Conservation (phyloP, 2,113 vertebrate species). For the Brienomyrus longianalis region DNA sequence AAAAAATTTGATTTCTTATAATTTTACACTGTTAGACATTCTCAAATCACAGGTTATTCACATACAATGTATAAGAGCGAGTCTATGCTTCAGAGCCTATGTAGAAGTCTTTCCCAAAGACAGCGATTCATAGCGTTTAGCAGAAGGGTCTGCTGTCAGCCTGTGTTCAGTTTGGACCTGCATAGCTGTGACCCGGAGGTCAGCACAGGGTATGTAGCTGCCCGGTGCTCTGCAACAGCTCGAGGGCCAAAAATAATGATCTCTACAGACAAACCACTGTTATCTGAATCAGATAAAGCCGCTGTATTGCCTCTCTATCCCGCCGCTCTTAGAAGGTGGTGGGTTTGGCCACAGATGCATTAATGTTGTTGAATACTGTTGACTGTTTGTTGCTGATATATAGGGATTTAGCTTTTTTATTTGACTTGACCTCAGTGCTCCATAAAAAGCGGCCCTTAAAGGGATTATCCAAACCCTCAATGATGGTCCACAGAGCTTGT, state of each 20-base stretch:
- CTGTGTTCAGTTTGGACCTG: conserved; percentile 51
- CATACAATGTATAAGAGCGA: background rate
- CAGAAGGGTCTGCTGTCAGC: conserved; percentile 53
- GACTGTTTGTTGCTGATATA: conserved; percentile 50
- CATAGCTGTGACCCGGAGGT: conserved; percentile 53
- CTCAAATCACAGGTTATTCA: background rate
- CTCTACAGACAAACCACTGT: conserved; percentile 61
- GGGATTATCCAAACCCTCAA: conserved; percentile 34
- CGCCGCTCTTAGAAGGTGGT: conserved; percentile 51
- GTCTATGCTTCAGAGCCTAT: background rate
- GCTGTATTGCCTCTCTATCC: conserved; percentile 62
- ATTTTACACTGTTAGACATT: background rate
- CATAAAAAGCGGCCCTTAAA: conserved; percentile 28
- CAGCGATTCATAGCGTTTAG: conserved; percentile 54
- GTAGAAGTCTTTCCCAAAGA: conserved; percentile 30
- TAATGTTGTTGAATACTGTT: conserved; percentile 49
- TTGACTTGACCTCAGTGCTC: conserved; percentile 37
- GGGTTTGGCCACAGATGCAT: conserved; percentile 51
- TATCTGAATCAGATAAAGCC: conserved; percentile 62
- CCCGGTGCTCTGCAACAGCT: conserved; percentile 52
- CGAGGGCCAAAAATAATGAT: conserved; percentile 68
- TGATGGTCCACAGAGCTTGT: conserved; percentile 22
- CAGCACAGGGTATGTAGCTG: conserved; percentile 39
- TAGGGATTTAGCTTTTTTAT: conserved; percentile 50
- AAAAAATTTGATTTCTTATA: background rate